Conservation (phyloP, 2,797 vertebrate species). For the Vultur gryphus region DNA sequence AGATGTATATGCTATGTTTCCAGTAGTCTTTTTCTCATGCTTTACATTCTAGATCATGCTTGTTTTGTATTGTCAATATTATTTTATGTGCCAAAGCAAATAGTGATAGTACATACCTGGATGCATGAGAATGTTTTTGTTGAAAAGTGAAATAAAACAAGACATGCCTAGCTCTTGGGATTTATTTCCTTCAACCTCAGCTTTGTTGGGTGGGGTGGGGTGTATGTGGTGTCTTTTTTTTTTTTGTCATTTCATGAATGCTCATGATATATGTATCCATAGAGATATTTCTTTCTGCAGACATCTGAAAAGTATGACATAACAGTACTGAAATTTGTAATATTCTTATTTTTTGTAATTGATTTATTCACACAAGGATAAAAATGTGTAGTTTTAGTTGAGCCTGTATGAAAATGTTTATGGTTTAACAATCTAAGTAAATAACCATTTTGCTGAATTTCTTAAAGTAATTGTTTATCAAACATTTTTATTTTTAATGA, state of each 20-base stretch:
- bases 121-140: not conserved
- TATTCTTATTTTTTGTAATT: not conserved
- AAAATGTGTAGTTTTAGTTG: not conserved
- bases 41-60: not conserved
- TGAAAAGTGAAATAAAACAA: not conserved
- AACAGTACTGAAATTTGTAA: not conserved
- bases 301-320: not conserved
- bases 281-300: not conserved
- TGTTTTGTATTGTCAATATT: not conserved
- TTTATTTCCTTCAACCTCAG: not conserved
- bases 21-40: not conserved
- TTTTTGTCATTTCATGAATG: not conserved
- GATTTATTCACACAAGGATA: not conserved
- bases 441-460: not conserved
- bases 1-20: not conserved
- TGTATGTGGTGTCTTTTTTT: not conserved
- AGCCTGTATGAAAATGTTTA: not conserved
- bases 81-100: not conserved
- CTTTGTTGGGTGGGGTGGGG: not conserved
- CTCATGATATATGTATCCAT: not conserved
- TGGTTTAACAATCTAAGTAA: not conserved
- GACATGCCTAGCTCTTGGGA: not conserved
- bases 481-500: not conserved
- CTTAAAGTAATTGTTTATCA: not conserved
- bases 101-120: not conserved